Base-by-base conservation (phyloP, 1,140 invertebrate species). In the Diabrotica virgifera region DNA sequence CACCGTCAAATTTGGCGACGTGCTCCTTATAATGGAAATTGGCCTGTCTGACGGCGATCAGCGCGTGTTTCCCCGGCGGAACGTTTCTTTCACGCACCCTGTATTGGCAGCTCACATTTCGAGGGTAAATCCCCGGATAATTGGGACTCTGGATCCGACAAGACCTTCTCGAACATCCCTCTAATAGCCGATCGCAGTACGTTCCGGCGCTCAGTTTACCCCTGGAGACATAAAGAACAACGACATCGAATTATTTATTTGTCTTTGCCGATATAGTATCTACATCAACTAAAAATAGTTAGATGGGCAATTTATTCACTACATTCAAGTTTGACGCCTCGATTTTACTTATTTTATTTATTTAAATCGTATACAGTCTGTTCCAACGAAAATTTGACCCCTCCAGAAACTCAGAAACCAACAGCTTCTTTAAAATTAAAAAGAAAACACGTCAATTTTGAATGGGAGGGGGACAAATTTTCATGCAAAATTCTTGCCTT, bases 61-160 rank as follows among this genome's bases (percentile, higher is more conserved):
- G 77, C 14, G 89, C 89, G 66, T 90, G 86, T 76, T 90, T 88
- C 57, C 89, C 89, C 10, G 83, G 80, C 0, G 90, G 90, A 66
- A 87, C 83, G 63, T 73, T 74, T 59, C 72, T 70, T 63, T 79
- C 77, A 36, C 76, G 67, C 14, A 79, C 69, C 52, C 74, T 71
- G 81, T 92, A 94, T 75, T 89, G 88, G 80, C 92, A 94, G 61
- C 90, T 92, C 56, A 92, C 86, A 78, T 93, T 93, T 65, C 92
- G 82, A 4, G 91, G 91, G 80, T 93, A 93, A 58, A 93, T 87
- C 13, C 92, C 92, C 9, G 91, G 92, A 80, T 91, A 93, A 81
- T 93, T 93, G 5, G 92, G 91, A 12, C 90, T 91, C 80, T 93
- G 90, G 40, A 93, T 86, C 36, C 76, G 70, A 67, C 77, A 80